Base-by-base conservation (phyloP, 2,888 invertebrate species). In the Toxonevra muliebris region DNA sequence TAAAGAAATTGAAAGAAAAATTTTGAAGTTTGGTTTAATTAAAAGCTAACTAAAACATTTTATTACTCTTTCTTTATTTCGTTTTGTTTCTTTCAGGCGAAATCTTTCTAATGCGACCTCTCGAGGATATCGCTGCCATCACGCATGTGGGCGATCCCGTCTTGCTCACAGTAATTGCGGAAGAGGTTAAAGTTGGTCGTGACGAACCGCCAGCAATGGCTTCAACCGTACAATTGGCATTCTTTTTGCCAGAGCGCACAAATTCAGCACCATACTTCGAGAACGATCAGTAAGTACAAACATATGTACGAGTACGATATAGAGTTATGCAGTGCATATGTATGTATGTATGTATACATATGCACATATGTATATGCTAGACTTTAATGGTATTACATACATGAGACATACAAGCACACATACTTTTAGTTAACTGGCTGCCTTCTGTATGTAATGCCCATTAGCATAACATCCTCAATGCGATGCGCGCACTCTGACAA, bases 111-210 rank as follows among this genome's bases (percentile, higher is more conserved):
- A 87, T 91, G 73, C 88, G 91, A 74, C 92, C 94, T 1, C 86
- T 95, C 42, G 90, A 92, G 74, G 93, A 95, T 79, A 89, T 95
- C 74, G 90, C 92, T 65, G 90, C 92, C 65, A 93, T 93, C 76
- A 92, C 92, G 15, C 92, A 92, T 79, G 90, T 92, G n/a, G 92
- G 93, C 61, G 91, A 93, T 66, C 95, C 95, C 2, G 92, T 95
- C 66, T 87, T 94, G 60, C 88, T 95, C 71, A 93, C 92, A 1
- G 92, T 95, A 62, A 90, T 94, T 61, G 95, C 95, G 3, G 94
- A 95, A 83, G 95, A 95, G 86, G 92, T 95, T 70, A 88, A 92
- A 75, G 86, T 90, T 72, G 89, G 89, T 68, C 88, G 91, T 72
- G 89, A 91, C 71, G 93, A 93, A 75, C 92, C 91, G 12, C 91